Evolutionary conservation across 2,888 invertebrate species (phyloP), one percentile per base, ranked within the genome.

Genomic region (Catonia carolina): DNA sequence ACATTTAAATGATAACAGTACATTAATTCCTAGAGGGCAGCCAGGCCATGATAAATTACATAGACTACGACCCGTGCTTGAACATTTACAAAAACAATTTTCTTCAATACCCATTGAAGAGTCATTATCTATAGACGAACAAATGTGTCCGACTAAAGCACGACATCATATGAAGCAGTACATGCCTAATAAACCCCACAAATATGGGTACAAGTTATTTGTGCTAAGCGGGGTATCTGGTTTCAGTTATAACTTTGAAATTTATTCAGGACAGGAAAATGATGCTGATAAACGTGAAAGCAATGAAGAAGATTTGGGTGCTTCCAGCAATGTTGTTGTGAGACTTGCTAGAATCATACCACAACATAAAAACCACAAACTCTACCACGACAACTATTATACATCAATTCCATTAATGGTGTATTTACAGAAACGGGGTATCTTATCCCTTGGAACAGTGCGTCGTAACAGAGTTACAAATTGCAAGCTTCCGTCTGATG

Each of bases 111-210:
- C 62, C n/a, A 39, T 63, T 39, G 63, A 65, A 52, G 35, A 62
- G 58, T 36, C 47, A 5, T 53, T 67, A 20, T 63, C 63, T 6
- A 49, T 68, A 15, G 67, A 67, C 55, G 68, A 68, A 55, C 65
- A 67, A 56, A 62, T 67, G 15, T 67, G 65, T 58, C 61, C 66
- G 10, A 64, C 63, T 35, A 67, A 66, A 61, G 59, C 50, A 4
- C 36, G 60, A 15, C 53, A 51, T 17, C 42, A 35, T 22, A 27
- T 69, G 50, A 68, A 67, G 53, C 69, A 66, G 54, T 70, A 69
- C 61, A 63, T 69, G 56, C 69, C 69, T 15, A 62, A 65, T 23
- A 72, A 71, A 58, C 70, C 70, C 45, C 69, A 70, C 55, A 71
- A 72, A 63, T 71, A 61, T 60, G 63, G 64, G 6, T 65, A 51